Evolutionary conservation across 2,797 vertebrate genomes (phyloP), one percentile per base, ranked within the genome.

Genomic region (Muscicapa comitata): DNA sequence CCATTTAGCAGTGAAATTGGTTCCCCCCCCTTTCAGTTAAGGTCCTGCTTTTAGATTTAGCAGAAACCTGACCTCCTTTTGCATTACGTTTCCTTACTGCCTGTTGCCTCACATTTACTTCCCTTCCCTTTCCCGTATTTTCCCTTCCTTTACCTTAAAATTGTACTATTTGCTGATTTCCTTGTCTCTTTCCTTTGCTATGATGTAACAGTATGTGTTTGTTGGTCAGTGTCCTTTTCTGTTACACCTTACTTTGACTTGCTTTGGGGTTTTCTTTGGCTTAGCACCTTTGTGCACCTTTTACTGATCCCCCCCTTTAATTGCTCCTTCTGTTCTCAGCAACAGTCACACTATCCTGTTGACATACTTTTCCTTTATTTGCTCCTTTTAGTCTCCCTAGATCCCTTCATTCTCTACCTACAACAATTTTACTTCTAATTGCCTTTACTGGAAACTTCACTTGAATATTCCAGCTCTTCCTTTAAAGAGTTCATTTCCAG

Each of bases 401-500:
- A 23, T 23, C 43, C 21, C 50, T 88, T 90, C 19, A 66, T 37
- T 53, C 24, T 77, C 48, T 58, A 58, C 20, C 33, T 87, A 42
- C 38, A 68, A 19, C 7, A 29, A 15, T 81, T 76, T 54, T 81
- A 45, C 33, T 83, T 80, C 54, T 53, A 25, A 24, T 67, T 86
- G 72, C 23, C 7, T 68, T 76, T 77, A 91, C 33, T 78, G 42
- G 11, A 67, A 91, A 82, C 31, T 70, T 94, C 25, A 65, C 42
- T 54, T 65, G 70, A 94, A 94, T 90, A 93, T 90, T 70, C 67
- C 83, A 86, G 63, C 63, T 19, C 33, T 55, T 90, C 76, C 55
- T 90, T 93, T 71, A 94, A 94, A 40, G 65, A 93, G 87, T 97
- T 95, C 38, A 86, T 96, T 96, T 96, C 43, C 72, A 93, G 59